A percentile compares a stretch with the other conserved stretches of the same genome.
Conservation (phyloP, 2,797 vertebrate species). For the Danio kyathit region DNA sequence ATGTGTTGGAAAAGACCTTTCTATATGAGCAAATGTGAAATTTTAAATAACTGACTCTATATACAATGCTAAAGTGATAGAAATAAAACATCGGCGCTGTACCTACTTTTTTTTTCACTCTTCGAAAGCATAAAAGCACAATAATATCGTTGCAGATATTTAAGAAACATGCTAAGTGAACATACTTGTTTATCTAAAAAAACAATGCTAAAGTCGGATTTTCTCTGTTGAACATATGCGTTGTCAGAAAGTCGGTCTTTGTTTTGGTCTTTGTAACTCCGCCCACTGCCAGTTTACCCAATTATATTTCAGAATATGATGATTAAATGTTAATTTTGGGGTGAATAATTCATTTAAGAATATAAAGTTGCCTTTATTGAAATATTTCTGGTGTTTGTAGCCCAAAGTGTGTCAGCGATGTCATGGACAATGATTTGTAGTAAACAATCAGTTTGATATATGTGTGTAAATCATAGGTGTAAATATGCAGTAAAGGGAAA, state of each 20-base stretch:
- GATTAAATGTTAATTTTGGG: background rate
- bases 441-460: background rate
- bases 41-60: background rate
- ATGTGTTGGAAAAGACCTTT: conserved; percentile 80
- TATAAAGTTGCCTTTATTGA: background rate
- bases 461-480: background rate
- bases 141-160: too few species aligned
- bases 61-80: background rate
- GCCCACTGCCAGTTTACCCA: too few species aligned
- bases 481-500: background rate
- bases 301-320: too few species aligned
- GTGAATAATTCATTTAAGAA: background rate
- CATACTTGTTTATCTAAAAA: too few species aligned
- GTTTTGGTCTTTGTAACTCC: too few species aligned
- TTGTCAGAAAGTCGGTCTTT: too few species aligned
- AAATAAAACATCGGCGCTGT: background rate
- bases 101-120: too few species aligned
- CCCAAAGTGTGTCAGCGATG: background rate
- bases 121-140: too few species aligned
- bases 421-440: background rate
- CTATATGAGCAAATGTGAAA: conserved; percentile 57
- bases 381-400: background rate
- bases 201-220: too few species aligned
- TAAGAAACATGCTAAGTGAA: too few species aligned
- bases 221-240: too few species aligned